phyloP scores from a whole-genome alignment of 2,888 invertebrate genomes.

The Prostheceraeus crozeri region DNA sequence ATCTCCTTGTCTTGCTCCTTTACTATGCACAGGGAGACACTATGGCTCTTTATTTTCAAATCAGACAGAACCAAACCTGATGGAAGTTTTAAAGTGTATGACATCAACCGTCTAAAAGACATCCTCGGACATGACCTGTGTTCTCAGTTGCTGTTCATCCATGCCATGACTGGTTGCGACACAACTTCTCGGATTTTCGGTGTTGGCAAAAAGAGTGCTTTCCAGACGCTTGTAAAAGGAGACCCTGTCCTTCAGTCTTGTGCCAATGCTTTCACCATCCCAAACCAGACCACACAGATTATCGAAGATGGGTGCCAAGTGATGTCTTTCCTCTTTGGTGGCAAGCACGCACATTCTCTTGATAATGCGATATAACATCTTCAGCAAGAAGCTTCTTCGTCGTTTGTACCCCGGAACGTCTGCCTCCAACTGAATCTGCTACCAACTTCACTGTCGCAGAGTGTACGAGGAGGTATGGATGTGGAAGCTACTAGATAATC shows the following conservation, averaged over 20 bases:
- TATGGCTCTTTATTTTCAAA: not conserved
- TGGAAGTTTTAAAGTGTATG: not conserved
- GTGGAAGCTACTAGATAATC: too few species aligned
- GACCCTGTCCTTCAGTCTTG: not conserved
- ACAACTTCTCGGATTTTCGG: constrained; percentile 36
- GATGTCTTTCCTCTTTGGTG: constrained; percentile 28
- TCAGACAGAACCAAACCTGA: not conserved
- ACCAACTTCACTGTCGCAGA: too few species aligned
- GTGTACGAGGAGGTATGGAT: too few species aligned
- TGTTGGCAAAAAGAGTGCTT: constrained; percentile 34
- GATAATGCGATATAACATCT: too few species aligned
- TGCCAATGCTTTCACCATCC: not conserved
- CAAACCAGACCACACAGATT: not conserved
- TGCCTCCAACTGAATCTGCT: too few species aligned
- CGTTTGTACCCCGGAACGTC: too few species aligned
- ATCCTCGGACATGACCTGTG: constrained; percentile 23
- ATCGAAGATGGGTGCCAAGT: constrained; percentile 25
- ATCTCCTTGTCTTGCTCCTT: constrained; percentile 34
- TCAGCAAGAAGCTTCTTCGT: too few species aligned
- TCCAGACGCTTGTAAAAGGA: constrained; percentile 27
- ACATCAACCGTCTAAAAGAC: constrained; percentile 18
- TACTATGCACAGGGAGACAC: not conserved
- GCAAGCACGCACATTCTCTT: constrained; percentile 10
- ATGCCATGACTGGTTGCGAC: constrained; percentile 38
- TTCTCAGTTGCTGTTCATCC: constrained; percentile 32